Conservation (phyloP, 2,113 vertebrate species). For the Cyanoderma ruficeps region DNA sequence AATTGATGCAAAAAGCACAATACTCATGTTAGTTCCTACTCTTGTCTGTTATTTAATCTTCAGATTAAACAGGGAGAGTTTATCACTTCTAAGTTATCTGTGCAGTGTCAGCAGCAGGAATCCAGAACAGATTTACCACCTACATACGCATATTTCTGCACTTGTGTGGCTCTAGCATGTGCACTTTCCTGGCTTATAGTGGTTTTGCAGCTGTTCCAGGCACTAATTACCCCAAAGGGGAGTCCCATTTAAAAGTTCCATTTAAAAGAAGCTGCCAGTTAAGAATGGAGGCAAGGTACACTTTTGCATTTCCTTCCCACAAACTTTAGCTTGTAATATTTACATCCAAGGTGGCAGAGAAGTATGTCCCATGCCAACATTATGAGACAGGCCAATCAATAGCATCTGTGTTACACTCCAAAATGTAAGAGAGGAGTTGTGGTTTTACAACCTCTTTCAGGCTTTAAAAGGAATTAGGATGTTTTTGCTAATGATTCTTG, state of each 20-base stretch:
- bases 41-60: not conserved
- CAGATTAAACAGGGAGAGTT: not conserved
- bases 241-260: not conserved
- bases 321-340: not conserved
- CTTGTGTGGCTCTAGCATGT: not conserved
- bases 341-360: not conserved
- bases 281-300: not conserved
- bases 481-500: not conserved
- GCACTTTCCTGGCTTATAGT: not conserved
- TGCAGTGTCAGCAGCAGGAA: not conserved
- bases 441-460: not conserved
- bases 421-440: not conserved
- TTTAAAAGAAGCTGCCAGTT: not conserved
- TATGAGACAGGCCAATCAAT: not conserved
- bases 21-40: not conserved
- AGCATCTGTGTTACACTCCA: not conserved
- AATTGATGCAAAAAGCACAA: not conserved
- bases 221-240: not conserved
- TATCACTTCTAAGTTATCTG: not conserved
- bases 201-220: not conserved
- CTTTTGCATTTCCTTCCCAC: not conserved
- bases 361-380: not conserved
- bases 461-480: not conserved
- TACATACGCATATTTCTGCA: fast-evolving
- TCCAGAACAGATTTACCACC: not conserved